These are phyloP conservation scores for Scaptomyza parva DNA, from an alignment of 2,888 invertebrate species.

Conservation along the genomic window DNA sequence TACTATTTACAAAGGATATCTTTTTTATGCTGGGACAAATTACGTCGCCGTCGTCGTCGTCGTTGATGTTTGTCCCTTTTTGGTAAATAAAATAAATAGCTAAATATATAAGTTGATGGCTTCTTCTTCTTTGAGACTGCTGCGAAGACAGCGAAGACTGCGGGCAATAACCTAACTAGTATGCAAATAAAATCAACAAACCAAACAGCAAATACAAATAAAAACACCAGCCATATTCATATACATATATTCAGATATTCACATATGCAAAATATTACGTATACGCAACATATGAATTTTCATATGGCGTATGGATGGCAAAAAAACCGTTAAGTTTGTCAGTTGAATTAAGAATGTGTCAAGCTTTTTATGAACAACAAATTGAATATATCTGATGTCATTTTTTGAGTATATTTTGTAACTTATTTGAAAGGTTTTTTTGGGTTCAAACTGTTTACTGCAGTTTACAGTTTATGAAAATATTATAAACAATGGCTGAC, in stretches of 20 bases:
- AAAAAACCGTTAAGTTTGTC: neutral
- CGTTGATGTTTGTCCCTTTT: neutral
- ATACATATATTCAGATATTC: too few relatives aligned
- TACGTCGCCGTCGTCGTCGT: too few relatives aligned
- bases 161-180: neutral
- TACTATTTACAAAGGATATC: constrained; percentile 2
- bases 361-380: too few relatives aligned
- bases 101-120: neutral
- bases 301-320: neutral
- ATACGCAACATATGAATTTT: neutral
- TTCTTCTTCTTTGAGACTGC: too few relatives aligned
- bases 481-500: constrained; percentile 2
- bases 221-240: too few relatives aligned
- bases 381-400: too few relatives aligned
- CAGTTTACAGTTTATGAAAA: neutral
- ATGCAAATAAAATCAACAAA: neutral
- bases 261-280: neutral
- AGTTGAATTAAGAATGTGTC: too few relatives aligned
- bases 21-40: too few relatives aligned
- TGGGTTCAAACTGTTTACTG: neutral
- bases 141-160: neutral
- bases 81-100: constrained; percentile 1
- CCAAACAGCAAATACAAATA: neutral
- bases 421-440: too few relatives aligned
- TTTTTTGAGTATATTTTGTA: too few relatives aligned